Base-by-base conservation (phyloP, 2,113 vertebrate species). In the Gallinago media region DNA sequence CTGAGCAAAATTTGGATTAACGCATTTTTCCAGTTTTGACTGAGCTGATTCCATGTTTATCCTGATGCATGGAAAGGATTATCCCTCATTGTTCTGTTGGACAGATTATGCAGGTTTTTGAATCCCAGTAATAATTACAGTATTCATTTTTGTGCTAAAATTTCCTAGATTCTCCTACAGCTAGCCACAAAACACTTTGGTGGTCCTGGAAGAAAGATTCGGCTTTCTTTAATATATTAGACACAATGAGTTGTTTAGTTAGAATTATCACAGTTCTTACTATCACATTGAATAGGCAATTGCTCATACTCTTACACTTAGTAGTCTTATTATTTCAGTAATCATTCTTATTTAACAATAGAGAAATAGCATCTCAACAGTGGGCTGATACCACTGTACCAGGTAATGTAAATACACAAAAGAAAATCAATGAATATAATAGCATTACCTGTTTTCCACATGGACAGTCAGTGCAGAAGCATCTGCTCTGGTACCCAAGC, bases 371-470 rank as follows among this genome's bases (percentile, higher is more conserved):
- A 90, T 86, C 49, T 66, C 62, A 75, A 25, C 54, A 82, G 67
- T 85, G 55, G 18, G 40, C 74, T 95, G 50, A n/a, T 89, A 17
- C 50, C 71, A 61, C 90, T 74, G 59, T 44, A 40, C 15, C 25
- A 87, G 70, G 73, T 83, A 85, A 87, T 5, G 4, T 32, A 90
- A 78, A 29, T 29, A 92, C 0, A 4, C 42, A 55, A 76, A 85
- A 90, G n/a, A 81, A 85, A 76, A 93, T 83, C 71, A 83, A 73
- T 92, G 66, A 96, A 93, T 88, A 70, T 80, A 92, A 94, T 78
- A 93, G 59, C 79, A 86, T 95, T 86, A 96, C 96, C 94, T 96
- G 85, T 92, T 40, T 88, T 94, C 90, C 96, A 86, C 93, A 90
- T 70, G 96, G 95, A 59, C 54, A 95, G 92, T 88, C 93, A 93